Percentiles rank a stretch among this genome's conserved stretches.
Evolutionary conservation across 2,797 vertebrate genomes (phyloP).

Genomic region (Ctenopoma kingsleyae): DNA sequence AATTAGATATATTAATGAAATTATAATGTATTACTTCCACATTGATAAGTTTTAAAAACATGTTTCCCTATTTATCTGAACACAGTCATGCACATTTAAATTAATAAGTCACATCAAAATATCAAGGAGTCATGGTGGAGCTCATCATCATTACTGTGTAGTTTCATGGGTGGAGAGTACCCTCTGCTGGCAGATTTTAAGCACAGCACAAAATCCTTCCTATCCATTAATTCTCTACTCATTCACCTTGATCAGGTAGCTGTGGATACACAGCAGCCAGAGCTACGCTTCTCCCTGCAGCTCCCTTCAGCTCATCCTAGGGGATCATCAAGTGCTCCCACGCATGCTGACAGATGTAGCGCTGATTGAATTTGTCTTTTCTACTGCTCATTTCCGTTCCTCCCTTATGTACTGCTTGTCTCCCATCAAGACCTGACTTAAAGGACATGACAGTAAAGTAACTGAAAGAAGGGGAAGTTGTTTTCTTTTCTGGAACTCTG

Average conservation of each 20-base stretch:
- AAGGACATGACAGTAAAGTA: neutral
- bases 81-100: neutral
- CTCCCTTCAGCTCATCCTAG: slow-evolving; percentile 41
- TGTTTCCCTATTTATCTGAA: neutral
- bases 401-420: slow-evolving; percentile 11
- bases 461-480: neutral
- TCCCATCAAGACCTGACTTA: slow-evolving; percentile 26
- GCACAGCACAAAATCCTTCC: neutral
- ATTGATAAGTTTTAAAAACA: slow-evolving; percentile 14
- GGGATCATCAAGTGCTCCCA: slow-evolving; percentile 37
- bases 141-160: neutral
- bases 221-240: neutral
- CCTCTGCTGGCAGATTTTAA: slow-evolving; percentile 68
- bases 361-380: slow-evolving; percentile 39
- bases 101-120: slow-evolving; percentile 14
- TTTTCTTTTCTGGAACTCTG: too few species aligned
- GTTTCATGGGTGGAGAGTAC: slow-evolving; percentile 46
- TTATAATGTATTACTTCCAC: slow-evolving; percentile 1
- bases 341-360: slow-evolving; percentile 35
- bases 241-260: slow-evolving; percentile 23
- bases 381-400: slow-evolving; percentile 16
- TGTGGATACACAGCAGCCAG: slow-evolving; percentile 13
- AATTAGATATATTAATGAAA: slow-evolving; percentile 11
- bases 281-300: slow-evolving; percentile 22
- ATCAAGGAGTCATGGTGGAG: neutral